phyloP scores from a whole-genome alignment of 2,113 vertebrate species.

The Hippotragus niger region DNA sequence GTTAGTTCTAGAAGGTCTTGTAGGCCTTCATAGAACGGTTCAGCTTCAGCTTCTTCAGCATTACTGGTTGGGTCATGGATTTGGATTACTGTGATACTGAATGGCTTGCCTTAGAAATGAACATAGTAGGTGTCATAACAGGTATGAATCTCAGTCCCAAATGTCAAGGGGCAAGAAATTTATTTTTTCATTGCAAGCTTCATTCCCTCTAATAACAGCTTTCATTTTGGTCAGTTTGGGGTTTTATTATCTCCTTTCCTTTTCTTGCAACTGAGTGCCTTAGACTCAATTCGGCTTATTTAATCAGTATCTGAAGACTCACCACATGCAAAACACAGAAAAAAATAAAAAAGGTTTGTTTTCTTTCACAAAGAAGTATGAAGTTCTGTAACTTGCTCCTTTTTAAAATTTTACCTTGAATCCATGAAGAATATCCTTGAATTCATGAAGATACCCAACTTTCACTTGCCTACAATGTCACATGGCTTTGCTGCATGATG shows the following conservation, averaged over 20 bases:
- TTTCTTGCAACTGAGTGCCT: neutral
- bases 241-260: neutral
- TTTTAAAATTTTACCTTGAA: neutral
- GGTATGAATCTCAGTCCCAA: neutral
- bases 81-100: neutral
- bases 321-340: neutral
- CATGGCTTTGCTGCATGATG: neutral
- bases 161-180: neutral
- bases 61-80: neutral
- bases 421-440: neutral
- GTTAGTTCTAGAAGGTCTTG: neutral
- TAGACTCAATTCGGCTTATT: neutral
- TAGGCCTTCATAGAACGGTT: neutral
- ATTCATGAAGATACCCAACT: neutral
- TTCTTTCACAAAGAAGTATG: neutral
- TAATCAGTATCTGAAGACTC: neutral
- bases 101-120: neutral
- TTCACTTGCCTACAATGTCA: neutral
- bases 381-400: neutral
- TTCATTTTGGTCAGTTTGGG: neutral
- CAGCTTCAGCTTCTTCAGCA: neutral
- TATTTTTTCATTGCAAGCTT: neutral
- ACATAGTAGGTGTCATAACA: neutral
- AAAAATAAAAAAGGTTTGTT: neutral
- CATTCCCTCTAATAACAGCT: neutral